Conservation (phyloP, 2,797 vertebrate species). For the Paramormyrops hopkinsi region DNA sequence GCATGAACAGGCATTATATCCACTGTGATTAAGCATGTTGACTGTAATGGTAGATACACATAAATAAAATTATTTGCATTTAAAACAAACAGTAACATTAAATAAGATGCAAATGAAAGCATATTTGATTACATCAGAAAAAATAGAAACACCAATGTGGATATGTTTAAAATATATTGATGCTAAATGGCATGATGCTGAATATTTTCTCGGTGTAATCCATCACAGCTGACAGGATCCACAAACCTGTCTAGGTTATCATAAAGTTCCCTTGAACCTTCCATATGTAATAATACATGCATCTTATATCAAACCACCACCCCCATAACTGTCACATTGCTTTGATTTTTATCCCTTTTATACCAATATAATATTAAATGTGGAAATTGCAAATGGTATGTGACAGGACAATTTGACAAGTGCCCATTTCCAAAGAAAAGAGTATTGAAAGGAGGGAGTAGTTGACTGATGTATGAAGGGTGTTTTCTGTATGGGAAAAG, state of each 20-base stretch:
- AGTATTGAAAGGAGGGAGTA: neutral
- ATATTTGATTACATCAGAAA: neutral
- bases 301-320: neutral
- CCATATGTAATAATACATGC: neutral
- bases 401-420: neutral
- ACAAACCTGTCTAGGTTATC: neutral
- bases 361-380: neutral
- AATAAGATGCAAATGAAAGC: neutral
- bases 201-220: neutral
- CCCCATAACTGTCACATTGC: constrained; percentile 26
- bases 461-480: neutral
- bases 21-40: neutral
- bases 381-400: neutral
- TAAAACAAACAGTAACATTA: neutral
- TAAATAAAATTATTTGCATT: neutral
- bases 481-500: neutral
- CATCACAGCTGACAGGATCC: neutral
- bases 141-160: neutral
- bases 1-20: neutral
- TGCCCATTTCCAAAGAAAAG: neutral
- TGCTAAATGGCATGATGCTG: neutral
- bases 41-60: neutral
- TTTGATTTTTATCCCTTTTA: constrained; percentile 21
- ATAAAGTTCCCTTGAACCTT: neutral
- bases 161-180: neutral